Evolutionary conservation across 2,113 vertebrate species (phyloP).

Genomic region (Colistium nudipinnis): DNA sequence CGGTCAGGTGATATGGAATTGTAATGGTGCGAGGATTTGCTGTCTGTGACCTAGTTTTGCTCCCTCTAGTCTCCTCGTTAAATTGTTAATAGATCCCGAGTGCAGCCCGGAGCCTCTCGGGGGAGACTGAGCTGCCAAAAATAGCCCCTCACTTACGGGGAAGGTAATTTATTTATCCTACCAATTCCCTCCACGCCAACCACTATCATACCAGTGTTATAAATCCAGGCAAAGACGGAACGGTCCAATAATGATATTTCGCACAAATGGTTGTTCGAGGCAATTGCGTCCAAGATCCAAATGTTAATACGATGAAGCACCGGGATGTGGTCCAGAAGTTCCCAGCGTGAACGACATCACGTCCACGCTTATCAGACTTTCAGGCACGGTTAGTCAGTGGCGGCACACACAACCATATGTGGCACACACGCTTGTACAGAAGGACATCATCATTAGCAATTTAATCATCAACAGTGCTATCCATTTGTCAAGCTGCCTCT

Average conservation of each 20-base stretch:
- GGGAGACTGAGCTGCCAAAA: slow-evolving; percentile 70
- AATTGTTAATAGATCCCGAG: slow-evolving; percentile 82
- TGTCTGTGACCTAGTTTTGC: slow-evolving; percentile 74
- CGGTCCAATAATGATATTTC: neutral
- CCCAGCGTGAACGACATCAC: neutral
- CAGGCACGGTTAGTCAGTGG: slow-evolving; percentile 19
- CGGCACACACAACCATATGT: slow-evolving; percentile 21
- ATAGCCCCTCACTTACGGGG: slow-evolving; percentile 68
- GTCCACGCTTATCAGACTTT: slow-evolving; percentile 12
- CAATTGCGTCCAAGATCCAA: neutral
- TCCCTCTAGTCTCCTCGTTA: slow-evolving; percentile 74
- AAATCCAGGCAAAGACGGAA: neutral
- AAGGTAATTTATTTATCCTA: slow-evolving; percentile 74
- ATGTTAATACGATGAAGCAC: neutral
- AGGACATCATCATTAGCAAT: slow-evolving; percentile 45
- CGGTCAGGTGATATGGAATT: slow-evolving; percentile 25
- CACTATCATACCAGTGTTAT: slow-evolving; percentile 4
- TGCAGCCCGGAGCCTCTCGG: slow-evolving; percentile 70
- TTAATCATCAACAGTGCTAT: slow-evolving; percentile 44
- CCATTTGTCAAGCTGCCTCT: slow-evolving; percentile 47
- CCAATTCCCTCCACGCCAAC: slow-evolving; percentile 15
- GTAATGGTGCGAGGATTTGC: slow-evolving; percentile 51
- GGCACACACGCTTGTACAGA: slow-evolving; percentile 22
- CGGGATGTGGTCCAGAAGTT: neutral
- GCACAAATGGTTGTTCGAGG: neutral